A percentile compares a stretch with the other conserved stretches of the same genome.
phyloP scores from a whole-genome alignment of 2,797 vertebrate genomes.

The Enteromius anoplus region DNA sequence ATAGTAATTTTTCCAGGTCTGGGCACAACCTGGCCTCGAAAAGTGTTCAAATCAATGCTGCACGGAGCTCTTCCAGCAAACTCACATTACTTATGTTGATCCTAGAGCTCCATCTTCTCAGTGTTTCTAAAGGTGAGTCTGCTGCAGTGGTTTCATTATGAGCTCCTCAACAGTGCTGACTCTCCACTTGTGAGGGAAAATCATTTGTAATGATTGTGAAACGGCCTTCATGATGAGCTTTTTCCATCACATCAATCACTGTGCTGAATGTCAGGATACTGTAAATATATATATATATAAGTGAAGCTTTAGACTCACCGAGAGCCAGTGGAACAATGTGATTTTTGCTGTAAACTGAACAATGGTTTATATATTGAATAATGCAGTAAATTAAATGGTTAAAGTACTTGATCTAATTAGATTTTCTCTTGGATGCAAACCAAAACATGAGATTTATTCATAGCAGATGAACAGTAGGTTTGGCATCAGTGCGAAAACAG shows the following conservation, averaged over 20 bases:
- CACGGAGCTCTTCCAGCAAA: conserved; percentile 20
- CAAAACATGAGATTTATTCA: not conserved
- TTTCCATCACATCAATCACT: conserved; percentile 11
- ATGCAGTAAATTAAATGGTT: not conserved
- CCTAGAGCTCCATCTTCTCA: not conserved
- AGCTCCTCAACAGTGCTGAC: conserved; percentile 3
- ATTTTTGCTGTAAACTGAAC: not conserved
- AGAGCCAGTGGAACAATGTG: not conserved
- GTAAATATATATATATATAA: not conserved
- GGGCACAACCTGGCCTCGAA: conserved; percentile 5
- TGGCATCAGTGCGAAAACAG: not conserved
- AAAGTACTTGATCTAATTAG: not conserved
- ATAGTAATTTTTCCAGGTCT: not conserved
- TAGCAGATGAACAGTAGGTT: not conserved
- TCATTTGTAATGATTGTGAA: not conserved
- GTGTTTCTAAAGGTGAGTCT: conserved; percentile 9
- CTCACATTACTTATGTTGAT: conserved; percentile 30
- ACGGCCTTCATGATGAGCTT: not conserved
- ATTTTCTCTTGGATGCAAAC: conserved; percentile 13
- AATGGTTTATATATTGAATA: not conserved
- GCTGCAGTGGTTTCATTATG: conserved; percentile 6
- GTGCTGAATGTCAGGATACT: not conserved
- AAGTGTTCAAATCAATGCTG: conserved; percentile 19
- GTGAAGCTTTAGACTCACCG: too few species aligned
- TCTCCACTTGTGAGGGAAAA: not conserved